Base-by-base conservation (phyloP, 1,140 invertebrate species). In the Temnothorax nylanderi region DNA sequence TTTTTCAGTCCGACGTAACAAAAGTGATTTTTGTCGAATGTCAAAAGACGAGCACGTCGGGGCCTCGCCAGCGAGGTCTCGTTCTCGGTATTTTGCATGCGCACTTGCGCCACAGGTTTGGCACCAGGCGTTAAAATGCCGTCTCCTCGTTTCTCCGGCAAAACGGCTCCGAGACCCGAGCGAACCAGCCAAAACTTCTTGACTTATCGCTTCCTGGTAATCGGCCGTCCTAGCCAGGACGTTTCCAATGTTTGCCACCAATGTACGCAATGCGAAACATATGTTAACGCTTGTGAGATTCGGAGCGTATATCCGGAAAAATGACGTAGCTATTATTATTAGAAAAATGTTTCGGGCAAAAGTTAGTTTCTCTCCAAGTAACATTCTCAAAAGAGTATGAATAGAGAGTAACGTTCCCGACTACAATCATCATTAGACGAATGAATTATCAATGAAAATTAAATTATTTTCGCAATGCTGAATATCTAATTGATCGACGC, bases 271-370 rank as follows among this genome's bases (percentile, higher is more conserved):
- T 69, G 34, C 34, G 47, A 80, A 80, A 51, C 77, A 69, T 16
- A 71, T 54, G 47, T 65, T 54, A 54, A 37, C 76, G 58, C 11
- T 65, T 60, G 60, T 64, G 16, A n/a, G 54, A 49, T 64, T 78
- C 60, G 60, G 44, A 44, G 18, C 54, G 3, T 21, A 21, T 56
- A 71, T 81, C 78, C 78, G 78, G 64, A 81, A 81, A 81, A 71
- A 81, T 81, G 78, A 69, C 47, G 77, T 69, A 54, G 64, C 54
- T 69, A 54, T 81, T 81, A 69, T 81, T 81, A 81, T 81, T 81
- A 74, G 65, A 81, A 18, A 37, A 71, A n/a, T 21, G 51, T 47
- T 13, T 72, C 58, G 74, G 58, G 60, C 67, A 26, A 5, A 75
- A 41, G 51, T 49, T 34, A 47, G 60, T 72, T 13, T 44, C 16